A percentile compares a stretch with the other conserved stretches of the same genome.
Conservation (phyloP, 2,113 vertebrate genomes). For the Phalacrocorax aristotelis region DNA sequence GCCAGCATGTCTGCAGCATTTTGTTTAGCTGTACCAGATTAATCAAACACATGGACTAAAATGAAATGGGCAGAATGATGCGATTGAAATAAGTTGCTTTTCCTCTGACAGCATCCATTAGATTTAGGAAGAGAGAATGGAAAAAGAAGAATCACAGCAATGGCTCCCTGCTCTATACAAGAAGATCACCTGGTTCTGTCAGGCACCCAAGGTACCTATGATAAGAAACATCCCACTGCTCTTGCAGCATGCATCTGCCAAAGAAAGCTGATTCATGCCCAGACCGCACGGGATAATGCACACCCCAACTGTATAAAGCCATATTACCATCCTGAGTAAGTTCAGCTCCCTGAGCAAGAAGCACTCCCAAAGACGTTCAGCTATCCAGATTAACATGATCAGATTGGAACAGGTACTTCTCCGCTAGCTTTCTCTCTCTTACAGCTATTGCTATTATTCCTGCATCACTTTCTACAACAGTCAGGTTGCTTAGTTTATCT, state of each 20-base stretch:
- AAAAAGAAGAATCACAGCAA: not conserved
- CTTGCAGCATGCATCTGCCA: not conserved
- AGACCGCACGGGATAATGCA: not conserved
- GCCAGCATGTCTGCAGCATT: not conserved
- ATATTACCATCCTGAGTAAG: too few species aligned
- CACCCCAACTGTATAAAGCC: accelerated
- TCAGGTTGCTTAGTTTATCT: not conserved
- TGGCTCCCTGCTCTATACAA: not conserved
- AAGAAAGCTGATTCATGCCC: not conserved
- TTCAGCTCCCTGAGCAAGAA: not conserved
- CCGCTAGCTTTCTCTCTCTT: not conserved
- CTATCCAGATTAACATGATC: not conserved
- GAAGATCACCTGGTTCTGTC: not conserved
- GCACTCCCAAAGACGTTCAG: not conserved
- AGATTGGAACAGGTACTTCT: not conserved
- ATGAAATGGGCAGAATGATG: not conserved
- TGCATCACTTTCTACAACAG: not conserved
- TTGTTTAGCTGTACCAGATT: not conserved
- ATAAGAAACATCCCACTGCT: not conserved
- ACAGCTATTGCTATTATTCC: not conserved
- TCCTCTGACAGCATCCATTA: not conserved
- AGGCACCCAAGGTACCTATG: not conserved
- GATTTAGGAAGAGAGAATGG: not conserved
- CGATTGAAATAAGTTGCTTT: not conserved
- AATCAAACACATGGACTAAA: not conserved